A percentile compares a stretch with the other conserved stretches of the same genome.
Evolutionary conservation across 2,113 vertebrate species (phyloP).

Genomic region (Pyxicephalus adspersus): DNA sequence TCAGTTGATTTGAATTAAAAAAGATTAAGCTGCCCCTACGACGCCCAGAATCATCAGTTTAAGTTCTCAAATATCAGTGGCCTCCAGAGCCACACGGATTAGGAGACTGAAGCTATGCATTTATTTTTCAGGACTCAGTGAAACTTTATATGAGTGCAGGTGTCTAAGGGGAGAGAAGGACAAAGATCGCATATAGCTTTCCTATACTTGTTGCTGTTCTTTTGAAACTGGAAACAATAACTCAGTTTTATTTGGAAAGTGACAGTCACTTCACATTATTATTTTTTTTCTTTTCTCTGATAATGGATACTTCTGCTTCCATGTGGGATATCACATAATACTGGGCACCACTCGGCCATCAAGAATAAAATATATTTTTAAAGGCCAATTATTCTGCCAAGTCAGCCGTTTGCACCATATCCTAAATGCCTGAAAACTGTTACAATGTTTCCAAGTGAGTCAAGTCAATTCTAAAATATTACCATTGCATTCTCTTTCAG

Average conservation of each 20-base stretch:
- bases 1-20: conserved; percentile 96
- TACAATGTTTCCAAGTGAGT: no score
- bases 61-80: conserved; percentile 96
- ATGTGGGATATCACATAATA: not conserved
- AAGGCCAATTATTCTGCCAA: no score
- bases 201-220: conserved; percentile 81
- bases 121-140: conserved; percentile 96
- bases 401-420: no score
- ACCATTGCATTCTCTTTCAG: no score
- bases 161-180: conserved; percentile 84
- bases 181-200: conserved; percentile 77
- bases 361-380: no score
- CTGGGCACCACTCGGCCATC: not conserved
- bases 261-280: conserved; percentile 80
- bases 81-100: conserved; percentile 98
- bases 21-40: conserved; percentile 86
- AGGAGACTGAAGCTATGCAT: conserved; percentile 96
- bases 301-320: conserved; percentile 13
- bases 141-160: conserved; percentile 97
- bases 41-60: conserved; percentile 89
- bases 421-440: no score
- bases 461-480: no score
- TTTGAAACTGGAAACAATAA: conserved; percentile 90
- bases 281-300: conserved; percentile 55
- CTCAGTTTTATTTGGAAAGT: conserved; percentile 87